Percentiles rank a stretch among this genome's conserved stretches.
These are phyloP conservation scores for Leptobrachium leishanense DNA, from an alignment of 2,113 vertebrate genomes.

Conservation along the genomic window DNA sequence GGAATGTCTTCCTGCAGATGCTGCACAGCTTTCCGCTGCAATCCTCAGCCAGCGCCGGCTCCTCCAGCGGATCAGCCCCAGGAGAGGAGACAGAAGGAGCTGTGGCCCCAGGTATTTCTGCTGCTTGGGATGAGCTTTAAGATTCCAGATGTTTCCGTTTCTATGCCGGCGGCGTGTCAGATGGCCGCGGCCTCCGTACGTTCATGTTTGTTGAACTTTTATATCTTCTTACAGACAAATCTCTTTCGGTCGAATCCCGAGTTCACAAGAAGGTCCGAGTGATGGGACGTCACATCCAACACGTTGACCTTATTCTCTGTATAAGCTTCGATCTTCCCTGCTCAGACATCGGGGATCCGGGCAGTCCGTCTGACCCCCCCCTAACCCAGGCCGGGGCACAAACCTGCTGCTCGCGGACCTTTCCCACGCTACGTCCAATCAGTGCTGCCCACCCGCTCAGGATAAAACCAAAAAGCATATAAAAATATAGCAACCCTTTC, in stretches of 20 bases:
- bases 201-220: conserved; percentile 35
- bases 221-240: conserved; percentile 4
- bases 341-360: too few species aligned
- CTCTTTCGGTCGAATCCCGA: background rate
- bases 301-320: background rate
- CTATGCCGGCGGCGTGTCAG: conserved; percentile 40
- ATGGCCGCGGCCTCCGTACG: conserved; percentile 20
- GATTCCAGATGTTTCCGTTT: conserved; percentile 45
- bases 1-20: conserved; percentile 3
- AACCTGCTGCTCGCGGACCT: too few species aligned
- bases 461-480: too few species aligned
- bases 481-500: too few species aligned
- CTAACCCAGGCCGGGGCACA: too few species aligned
- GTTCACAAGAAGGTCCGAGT: background rate
- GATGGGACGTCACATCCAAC: too few species aligned
- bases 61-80: conserved; percentile 28
- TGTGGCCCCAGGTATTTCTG: conserved; percentile 40
- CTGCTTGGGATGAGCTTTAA: conserved; percentile 36
- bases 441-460: too few species aligned
- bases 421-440: too few species aligned
- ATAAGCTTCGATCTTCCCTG: too few species aligned
- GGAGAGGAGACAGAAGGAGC: conserved; percentile 41
- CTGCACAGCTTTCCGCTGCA: conserved; percentile 36
- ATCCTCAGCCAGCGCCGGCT: conserved; percentile 16
- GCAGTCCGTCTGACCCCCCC: too few species aligned